phyloP scores from a whole-genome alignment of 2,113 vertebrate genomes.

The pig (Sus scrofa) region DNA sequence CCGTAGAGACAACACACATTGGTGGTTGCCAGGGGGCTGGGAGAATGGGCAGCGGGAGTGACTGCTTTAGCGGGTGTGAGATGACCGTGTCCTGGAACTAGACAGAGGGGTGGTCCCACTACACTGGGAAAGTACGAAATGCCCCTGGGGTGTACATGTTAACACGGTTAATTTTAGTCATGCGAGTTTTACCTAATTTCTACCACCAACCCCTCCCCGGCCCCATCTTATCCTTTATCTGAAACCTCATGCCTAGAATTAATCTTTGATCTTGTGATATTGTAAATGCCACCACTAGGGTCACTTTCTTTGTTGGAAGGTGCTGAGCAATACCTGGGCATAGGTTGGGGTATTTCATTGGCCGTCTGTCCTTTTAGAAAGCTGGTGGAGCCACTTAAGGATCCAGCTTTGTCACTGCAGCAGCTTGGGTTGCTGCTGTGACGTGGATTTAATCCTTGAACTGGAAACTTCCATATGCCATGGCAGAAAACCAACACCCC shows the following conservation, averaged over 20 bases:
- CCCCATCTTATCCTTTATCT: no score
- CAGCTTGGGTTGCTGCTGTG: no score
- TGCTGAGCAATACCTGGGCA: fast-evolving
- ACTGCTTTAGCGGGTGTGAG: fast-evolving
- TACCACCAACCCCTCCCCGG: no score
- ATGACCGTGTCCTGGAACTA: not conserved
- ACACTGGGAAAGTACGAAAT: fast-evolving
- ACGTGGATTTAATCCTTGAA: no score
- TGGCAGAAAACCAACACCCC: no score
- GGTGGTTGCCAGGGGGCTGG: no score
- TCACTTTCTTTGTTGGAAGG: not conserved
- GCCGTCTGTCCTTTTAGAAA: not conserved
- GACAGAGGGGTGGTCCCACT: no score
- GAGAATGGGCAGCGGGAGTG: not conserved
- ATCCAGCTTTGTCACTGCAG: no score
- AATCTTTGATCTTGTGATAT: fast-evolving
- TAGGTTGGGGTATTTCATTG: fast-evolving
- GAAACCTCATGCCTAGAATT: not conserved
- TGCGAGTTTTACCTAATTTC: not conserved
- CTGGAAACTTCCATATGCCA: no score
- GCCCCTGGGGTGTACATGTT: fast-evolving
- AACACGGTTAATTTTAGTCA: fast-evolving
- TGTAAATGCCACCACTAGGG: fast-evolving
- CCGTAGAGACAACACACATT: no score
- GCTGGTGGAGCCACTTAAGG: no score